Evolutionary conservation across 2,888 invertebrate genomes (phyloP), one percentile per base, ranked within the genome.

Genomic region (Pherbina coryleti): DNA sequence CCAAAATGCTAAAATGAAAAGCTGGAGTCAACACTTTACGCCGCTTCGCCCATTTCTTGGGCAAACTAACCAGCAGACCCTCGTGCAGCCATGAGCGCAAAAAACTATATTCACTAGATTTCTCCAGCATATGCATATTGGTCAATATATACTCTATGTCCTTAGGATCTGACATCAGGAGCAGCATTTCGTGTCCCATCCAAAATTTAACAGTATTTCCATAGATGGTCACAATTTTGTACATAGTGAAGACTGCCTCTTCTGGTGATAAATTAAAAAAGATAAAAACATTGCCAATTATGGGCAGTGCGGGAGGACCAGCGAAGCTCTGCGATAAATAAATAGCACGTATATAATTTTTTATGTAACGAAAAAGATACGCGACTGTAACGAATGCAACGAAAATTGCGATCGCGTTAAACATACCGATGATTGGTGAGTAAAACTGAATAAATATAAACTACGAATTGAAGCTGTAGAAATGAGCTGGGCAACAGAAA

Each of bases 1-100:
- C 93, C 49, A 95, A 88, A 77, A 95, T 94, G 82, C 93, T 93
- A 86, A 95, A 95, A 87, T 95, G 95, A 87, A 95, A 95, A 0
- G 94, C 92, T 0, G 95, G 94, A 0, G 95, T 95, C 77, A 95
- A 86, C 77, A 94, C 91, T 87, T 93, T 94, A 53, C 95, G 91
- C 28, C 93, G 91, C 0, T 88, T 88, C 81, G 91, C 91, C 95
- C 95, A 95, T 89, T 92, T 92, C 2, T 73, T 75, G 1, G 84
- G 84, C 34, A 70, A 76, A 53, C 84, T 85, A 1, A 84, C 77
- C 22, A 86, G 79, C 25, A 86, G 76, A 2, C 86, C 86, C 31
- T 85, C 84, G 25, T 83, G 82, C 1, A 86, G 80, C 86, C 86
- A 86, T 5, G 83, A 80, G 80, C 17, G 73, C 70, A 82, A 66